phyloP scores from a whole-genome alignment of 2,113 vertebrate genomes.

The Corythoichthys haematopterus region DNA sequence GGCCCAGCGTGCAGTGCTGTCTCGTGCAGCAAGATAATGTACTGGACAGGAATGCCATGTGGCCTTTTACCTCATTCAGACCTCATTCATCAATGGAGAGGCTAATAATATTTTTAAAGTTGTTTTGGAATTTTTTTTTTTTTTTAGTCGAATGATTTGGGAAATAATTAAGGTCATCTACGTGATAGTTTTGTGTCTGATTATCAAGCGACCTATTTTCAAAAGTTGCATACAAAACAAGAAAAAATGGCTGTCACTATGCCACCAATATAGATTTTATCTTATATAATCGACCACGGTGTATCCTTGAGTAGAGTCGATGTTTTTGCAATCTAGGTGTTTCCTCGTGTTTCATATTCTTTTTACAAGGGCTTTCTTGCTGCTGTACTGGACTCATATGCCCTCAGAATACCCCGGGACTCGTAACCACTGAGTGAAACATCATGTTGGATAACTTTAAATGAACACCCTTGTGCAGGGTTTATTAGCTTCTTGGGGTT shows the following conservation, averaged over 20 bases:
- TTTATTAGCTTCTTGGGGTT: slow-evolving; percentile 19
- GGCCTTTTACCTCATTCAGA: slow-evolving; percentile 57
- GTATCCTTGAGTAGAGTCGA: not conserved
- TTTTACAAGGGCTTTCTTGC: slow-evolving; percentile 30
- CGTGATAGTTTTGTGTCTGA: not conserved
- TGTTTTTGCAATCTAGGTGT: not conserved
- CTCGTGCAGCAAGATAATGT: slow-evolving; percentile 57
- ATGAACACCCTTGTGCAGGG: not conserved
- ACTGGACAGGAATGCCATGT: slow-evolving; percentile 56
- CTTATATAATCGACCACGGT: not conserved
- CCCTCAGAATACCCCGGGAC: slow-evolving; percentile 27
- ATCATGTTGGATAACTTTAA: slow-evolving; percentile 14
- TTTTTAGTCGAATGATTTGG: not conserved
- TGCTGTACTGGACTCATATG: slow-evolving; percentile 10
- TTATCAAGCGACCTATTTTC: not conserved
- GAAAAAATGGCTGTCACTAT: too few relatives aligned
- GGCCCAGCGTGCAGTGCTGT: slow-evolving; percentile 70
- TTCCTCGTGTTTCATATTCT: slow-evolving; percentile 24
- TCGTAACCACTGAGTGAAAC: slow-evolving; percentile 21
- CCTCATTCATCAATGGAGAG: slow-evolving; percentile 31
- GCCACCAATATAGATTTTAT: not conserved
- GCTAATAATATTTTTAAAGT: not conserved
- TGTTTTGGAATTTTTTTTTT: not conserved
- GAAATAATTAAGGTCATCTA: not conserved
- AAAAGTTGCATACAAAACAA: not conserved